Conservation (phyloP, 2,113 vertebrate genomes). For the Henicopernis longicauda region DNA sequence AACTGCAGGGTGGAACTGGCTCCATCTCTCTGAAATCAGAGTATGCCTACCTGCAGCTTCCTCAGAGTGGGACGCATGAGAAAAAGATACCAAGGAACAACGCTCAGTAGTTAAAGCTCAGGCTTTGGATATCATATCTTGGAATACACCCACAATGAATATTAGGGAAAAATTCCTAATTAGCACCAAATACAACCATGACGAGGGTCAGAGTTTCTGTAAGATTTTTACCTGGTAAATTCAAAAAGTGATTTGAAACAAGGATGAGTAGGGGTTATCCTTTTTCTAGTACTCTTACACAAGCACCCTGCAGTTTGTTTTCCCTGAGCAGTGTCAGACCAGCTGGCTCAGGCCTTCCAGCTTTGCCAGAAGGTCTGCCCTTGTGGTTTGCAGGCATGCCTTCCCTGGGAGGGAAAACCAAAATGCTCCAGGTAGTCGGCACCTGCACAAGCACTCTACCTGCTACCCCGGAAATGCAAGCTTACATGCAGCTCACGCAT, state of each 20-base stretch:
- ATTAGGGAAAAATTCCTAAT: neutral
- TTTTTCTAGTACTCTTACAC: neutral
- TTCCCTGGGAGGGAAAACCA: neutral
- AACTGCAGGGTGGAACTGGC: neutral
- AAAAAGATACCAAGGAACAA: neutral
- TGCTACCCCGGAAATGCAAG: neutral
- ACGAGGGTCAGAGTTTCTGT: neutral
- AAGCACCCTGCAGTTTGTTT: neutral
- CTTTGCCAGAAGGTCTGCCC: neutral
- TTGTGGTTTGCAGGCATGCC: neutral
- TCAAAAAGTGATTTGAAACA: neutral
- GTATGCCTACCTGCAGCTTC: neutral
- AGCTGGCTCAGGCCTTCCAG: neutral
- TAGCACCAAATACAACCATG: neutral
- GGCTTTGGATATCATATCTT: neutral
- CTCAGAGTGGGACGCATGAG: neutral
- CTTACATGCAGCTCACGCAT: fast-evolving
- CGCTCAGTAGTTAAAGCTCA: neutral
- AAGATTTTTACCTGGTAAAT: neutral
- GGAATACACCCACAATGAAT: neutral
- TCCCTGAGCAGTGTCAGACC: neutral
- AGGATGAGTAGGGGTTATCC: neutral
- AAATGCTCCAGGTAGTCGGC: neutral
- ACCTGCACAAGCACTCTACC: neutral
- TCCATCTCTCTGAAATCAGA: neutral